Base-by-base conservation (phyloP, 1,140 invertebrate genomes). In the Elymnias hypermnestra region DNA sequence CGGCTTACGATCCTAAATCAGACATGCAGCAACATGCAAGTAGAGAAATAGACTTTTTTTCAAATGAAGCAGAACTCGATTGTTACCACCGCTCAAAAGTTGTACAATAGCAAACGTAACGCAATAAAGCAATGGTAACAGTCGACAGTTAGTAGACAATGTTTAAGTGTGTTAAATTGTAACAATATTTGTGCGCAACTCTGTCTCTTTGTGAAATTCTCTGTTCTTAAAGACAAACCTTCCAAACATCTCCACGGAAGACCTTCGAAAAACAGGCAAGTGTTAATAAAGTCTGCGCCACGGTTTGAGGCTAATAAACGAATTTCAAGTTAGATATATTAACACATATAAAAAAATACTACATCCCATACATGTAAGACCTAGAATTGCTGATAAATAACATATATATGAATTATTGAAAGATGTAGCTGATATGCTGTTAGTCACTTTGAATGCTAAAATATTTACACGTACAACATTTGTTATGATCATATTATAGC, bases 201-300 rank as follows among this genome's bases (percentile, higher is more conserved):
- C 72, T 84, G 53, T 75, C 63, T 75, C 57, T 76, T 70, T 66
- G 69, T 77, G 67, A 70, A 65, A 79, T 70, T 72, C 63, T 77
- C 63, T 63, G 59, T 66, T 70, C 49, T 73, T 73, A 76, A 63
- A 53, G 74, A 90, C 89, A 88, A 89, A 91, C 90, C 90, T 90
- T 90, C 88, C 87, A 89, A 76, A 85, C 85, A 70, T 88, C 83
- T 89, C 89, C 90, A 76, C 88, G 89, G 84, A 87, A 90, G 89
- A 90, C 89, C 90, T 91, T 87, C 66, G 77, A 76, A 83, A 77
- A 87, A 81, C 69, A 83, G 62, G 75, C 64, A 82, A 78, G 70
- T 63, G 72, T 86, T 83, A 79, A 72, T 79, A 82, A 62, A 73
- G 61, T 76, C 68, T 73, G 66, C 70, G 64, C 71, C 63, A 77